Evolutionary conservation across 1,140 invertebrate species (phyloP), one percentile per base, ranked within the genome.

Genomic region (Rhizoglyphus robini): DNA sequence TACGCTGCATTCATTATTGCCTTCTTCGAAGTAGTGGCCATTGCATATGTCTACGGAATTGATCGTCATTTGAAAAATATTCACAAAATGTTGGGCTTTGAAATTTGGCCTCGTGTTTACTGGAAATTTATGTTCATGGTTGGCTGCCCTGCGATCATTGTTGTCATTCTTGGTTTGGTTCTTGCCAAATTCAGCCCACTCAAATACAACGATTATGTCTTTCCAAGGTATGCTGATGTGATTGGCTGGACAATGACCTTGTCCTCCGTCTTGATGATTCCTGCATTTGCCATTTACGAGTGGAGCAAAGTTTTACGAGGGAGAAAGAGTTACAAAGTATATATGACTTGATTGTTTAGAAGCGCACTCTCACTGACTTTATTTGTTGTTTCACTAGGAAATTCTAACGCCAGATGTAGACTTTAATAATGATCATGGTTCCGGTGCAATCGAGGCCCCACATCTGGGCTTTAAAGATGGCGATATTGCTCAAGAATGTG

Each of bases 91-190:
- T n/a, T n/a, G n/a, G 87, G 87, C 1, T 77, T 79, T 23, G 82
- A 83, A 67, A 82, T 86, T 8, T 80, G 80, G 63, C 70, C 81
- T 1, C 87, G 85, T 81, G 59, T 73, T 8, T 87, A 87, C 72
- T 90, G 88, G 88, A 83, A 81, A 61, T 78, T 38, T 13, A 34
- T 30, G 20, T 30, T 29, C 29, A 60, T 13, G 27, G 25, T 20
- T 34, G 25, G 32, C 15, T 27, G 46, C 18, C 48, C n/a, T 15
- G 1, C 34, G 25, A n/a, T 67, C 27, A 30, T 47, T 46, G n/a
- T 1, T 38, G 2, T 25, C 29, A 60, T 30, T 68, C 71, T 68
- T 2, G 64, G 76, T 38, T 63, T 78, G 31, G 66, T 76, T 0
- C 76, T 76, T 64, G 73, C 73, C 1, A 73, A 75, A 65, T 72